Evolutionary conservation across 2,113 vertebrate species (phyloP).

Genomic region (Pseudorectes ferrugineus): DNA sequence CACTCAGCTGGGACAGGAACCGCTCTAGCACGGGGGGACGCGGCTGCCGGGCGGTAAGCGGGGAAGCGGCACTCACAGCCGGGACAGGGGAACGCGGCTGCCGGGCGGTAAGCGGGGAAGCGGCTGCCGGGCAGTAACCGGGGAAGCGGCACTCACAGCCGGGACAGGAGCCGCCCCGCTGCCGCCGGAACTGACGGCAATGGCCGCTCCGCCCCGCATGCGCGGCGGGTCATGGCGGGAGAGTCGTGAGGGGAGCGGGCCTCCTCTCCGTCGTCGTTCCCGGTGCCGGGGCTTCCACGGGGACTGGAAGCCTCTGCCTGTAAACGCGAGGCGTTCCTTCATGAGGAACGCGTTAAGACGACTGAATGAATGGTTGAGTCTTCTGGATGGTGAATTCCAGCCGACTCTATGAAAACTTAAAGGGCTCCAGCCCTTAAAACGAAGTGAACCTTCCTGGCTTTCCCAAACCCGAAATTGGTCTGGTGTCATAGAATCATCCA

Average conservation of each 20-base stretch:
- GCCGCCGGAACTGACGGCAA: constrained; percentile 43
- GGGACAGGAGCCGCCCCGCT: not conserved
- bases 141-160: not conserved
- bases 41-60: not conserved
- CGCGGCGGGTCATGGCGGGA: not conserved
- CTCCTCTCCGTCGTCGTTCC: rapidly evolving
- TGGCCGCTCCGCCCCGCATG: not conserved
- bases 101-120: too few species aligned
- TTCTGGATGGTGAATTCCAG: not conserved
- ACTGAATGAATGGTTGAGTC: not conserved
- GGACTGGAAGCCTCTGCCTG: rapidly evolving
- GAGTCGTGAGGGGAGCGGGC: rapidly evolving
- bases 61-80: not conserved
- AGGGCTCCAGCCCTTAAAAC: not conserved
- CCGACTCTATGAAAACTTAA: not conserved
- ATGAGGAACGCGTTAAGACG: too few species aligned
- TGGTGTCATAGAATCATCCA: not conserved
- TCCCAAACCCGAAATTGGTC: not conserved
- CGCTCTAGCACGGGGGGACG: not conserved
- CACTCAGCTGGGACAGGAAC: not conserved
- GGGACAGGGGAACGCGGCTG: not conserved
- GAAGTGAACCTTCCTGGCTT: not conserved
- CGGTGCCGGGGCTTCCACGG: rapidly evolving
- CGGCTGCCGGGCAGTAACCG: too few species aligned
- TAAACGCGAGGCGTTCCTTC: not conserved